Evolutionary conservation across 2,113 vertebrate genomes (phyloP).

Genomic region (Pipra filicauda): DNA sequence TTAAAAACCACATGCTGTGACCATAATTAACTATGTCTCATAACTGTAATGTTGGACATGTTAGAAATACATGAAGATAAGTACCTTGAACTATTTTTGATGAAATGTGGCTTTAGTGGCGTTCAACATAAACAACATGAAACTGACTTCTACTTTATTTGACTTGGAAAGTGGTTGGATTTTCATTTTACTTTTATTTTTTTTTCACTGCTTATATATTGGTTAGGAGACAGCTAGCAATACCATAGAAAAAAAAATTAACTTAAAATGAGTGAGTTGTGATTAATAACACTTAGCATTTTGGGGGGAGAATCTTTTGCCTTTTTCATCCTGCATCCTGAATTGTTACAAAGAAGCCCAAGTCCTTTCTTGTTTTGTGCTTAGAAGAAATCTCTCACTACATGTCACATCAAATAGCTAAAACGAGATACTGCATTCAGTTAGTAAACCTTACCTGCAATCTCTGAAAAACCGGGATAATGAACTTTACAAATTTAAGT

Average conservation of each 20-base stretch:
- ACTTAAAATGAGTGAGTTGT: background rate
- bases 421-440: background rate
- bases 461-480: background rate
- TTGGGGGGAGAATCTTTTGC: background rate
- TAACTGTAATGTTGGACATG: slow-evolving; percentile 19
- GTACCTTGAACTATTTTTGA: slow-evolving; percentile 29
- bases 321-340: background rate
- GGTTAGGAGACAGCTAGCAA: background rate
- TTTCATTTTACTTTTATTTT: background rate
- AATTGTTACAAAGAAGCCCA: background rate
- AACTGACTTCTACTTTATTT: background rate
- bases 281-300: background rate
- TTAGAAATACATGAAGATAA: slow-evolving; percentile 23
- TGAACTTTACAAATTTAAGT: background rate
- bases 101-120: background rate
- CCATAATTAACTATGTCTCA: slow-evolving; percentile 24
- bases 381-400: background rate
- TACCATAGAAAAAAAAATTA: background rate
- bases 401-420: background rate
- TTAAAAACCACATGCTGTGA: slow-evolving; percentile 27
- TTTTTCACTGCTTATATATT: background rate
- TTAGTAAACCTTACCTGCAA: background rate
- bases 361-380: background rate
- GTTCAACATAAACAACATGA: background rate
- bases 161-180: background rate